Evolutionary conservation across 2,888 invertebrate genomes (phyloP).

Genomic region (Branchellion lobata): DNA sequence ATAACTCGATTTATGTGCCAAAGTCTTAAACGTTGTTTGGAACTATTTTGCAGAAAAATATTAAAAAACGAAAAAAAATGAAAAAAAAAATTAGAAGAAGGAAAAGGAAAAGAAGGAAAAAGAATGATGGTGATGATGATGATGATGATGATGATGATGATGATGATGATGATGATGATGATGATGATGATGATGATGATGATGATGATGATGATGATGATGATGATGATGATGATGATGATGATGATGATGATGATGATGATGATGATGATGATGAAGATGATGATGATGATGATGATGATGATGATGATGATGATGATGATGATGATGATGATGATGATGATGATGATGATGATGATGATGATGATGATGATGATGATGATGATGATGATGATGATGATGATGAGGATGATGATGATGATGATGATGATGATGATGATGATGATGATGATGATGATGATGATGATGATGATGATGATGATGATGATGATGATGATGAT

Average conservation of each 20-base stretch:
- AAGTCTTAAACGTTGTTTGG: too few species aligned
- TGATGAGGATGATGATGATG: constrained; percentile 41
- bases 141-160: constrained; percentile 42
- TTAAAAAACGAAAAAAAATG: too few species aligned
- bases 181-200: constrained; percentile 42
- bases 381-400: constrained; percentile 40
- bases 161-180: neutral
- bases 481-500: constrained; percentile 23
- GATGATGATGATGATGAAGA: constrained; percentile 37
- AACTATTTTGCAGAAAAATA: too few species aligned
- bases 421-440: constrained; percentile 32
- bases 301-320: constrained; percentile 31
- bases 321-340: neutral
- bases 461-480: constrained; percentile 31
- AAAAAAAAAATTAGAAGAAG: too few species aligned
- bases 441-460: constrained; percentile 38
- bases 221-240: constrained; percentile 40
- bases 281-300: constrained; percentile 39
- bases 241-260: constrained; percentile 40
- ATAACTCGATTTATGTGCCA: too few species aligned
- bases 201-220: constrained; percentile 40
- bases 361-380: constrained; percentile 39
- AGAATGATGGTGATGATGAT: constrained; percentile 28
- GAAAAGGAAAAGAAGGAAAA: too few species aligned
- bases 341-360: constrained; percentile 43